Percentiles rank a stretch among this genome's conserved stretches.
These are phyloP conservation scores for Sprattus sprattus DNA, from an alignment of 2,113 vertebrate species.

Conservation along the genomic window DNA sequence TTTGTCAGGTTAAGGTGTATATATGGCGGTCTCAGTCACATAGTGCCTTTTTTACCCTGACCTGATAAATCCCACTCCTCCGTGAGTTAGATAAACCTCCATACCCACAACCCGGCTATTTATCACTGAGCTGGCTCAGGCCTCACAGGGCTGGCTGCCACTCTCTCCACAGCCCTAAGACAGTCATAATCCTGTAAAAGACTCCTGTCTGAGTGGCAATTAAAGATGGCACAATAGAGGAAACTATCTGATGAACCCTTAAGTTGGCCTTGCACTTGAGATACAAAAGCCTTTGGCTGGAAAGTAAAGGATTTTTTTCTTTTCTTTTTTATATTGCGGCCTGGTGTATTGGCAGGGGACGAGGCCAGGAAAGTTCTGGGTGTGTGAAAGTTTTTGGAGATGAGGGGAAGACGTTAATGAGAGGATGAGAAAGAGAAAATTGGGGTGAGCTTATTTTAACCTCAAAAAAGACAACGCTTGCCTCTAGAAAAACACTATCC, in stretches of 20 bases:
- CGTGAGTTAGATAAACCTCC: background rate
- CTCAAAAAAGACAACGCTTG: background rate
- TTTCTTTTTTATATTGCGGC: background rate
- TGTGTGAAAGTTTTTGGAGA: background rate
- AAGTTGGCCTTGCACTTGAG: slow-evolving; percentile 6
- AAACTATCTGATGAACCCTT: background rate
- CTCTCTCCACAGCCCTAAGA: background rate
- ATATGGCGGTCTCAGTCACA: background rate
- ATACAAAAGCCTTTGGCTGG: background rate
- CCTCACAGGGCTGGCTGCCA: background rate
- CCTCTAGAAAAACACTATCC: background rate
- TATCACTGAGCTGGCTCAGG: background rate
- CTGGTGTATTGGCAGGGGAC: background rate
- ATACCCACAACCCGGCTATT: background rate
- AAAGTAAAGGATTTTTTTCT: slow-evolving; percentile 8
- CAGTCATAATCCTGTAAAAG: background rate
- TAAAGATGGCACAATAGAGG: slow-evolving; percentile 1
- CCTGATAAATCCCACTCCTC: background rate
- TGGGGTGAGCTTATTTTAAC: background rate
- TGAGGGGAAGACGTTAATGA: background rate
- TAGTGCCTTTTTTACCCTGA: background rate
- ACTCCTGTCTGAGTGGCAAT: slow-evolving; percentile 13
- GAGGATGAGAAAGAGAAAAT: background rate
- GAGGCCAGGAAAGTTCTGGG: background rate
- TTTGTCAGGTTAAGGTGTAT: background rate